Evolutionary conservation across 2,113 vertebrate species (phyloP).

Genomic region (Grantiella picta): DNA sequence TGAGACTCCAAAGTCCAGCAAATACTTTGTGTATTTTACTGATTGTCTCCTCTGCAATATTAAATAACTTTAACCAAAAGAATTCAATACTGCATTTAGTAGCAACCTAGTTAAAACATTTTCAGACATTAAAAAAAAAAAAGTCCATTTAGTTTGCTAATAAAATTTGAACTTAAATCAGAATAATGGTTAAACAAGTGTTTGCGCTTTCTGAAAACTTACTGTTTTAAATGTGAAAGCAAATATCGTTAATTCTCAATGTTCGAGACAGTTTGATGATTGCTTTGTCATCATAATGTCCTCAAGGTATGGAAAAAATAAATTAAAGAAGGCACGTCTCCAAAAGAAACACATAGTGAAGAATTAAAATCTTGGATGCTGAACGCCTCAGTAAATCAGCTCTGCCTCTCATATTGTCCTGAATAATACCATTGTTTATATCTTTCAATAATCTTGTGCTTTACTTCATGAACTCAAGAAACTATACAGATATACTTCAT

Average conservation of each 20-base stretch:
- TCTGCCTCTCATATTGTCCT: neutral
- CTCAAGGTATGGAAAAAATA: neutral
- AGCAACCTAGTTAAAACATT: neutral
- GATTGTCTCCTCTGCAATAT: neutral
- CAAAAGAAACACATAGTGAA: neutral
- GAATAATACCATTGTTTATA: neutral
- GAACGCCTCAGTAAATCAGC: neutral
- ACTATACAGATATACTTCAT: neutral
- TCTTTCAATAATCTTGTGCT: neutral
- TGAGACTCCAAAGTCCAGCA: neutral
- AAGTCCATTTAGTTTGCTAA: neutral
- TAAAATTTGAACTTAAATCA: neutral
- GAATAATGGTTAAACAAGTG: neutral
- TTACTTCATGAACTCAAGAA: neutral
- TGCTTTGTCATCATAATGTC: neutral
- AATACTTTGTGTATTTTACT: neutral
- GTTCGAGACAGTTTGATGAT: neutral
- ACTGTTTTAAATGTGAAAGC: neutral
- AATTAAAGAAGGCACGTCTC: neutral
- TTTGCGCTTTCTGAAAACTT: neutral
- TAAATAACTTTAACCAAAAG: neutral
- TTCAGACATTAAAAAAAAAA: neutral
- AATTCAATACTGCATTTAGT: neutral
- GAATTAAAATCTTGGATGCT: neutral
- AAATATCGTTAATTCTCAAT: neutral